Base-by-base conservation (phyloP, 2,113 vertebrate species). In the Zingel zingel region DNA sequence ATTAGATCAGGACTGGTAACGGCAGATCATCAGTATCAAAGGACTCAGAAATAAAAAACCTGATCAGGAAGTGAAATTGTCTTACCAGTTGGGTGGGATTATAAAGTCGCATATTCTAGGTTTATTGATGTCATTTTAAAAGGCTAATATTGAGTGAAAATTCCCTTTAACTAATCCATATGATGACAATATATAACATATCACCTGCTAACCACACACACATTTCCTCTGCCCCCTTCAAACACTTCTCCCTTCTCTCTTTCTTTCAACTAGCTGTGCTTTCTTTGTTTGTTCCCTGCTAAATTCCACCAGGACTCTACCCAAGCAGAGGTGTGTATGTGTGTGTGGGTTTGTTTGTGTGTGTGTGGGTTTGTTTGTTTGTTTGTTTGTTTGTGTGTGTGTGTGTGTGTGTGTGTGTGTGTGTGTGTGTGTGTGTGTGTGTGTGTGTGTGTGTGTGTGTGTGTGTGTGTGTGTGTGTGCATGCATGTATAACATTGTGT, bases 251-350 rank as follows among this genome's bases (percentile, higher is more conserved):
- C 2, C 65, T 70, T 14, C 13, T 57, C 39, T 27, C 58, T 51
- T 18, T 51, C n/a, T 18, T 25, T 36, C 72, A 25, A 58, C 54
- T 2, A 5, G 11, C 70, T 39, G 48, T 50, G 58, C 15, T 21
- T 1, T 62, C 30, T 75, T 71, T 67, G 8, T 70, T 72, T 64
- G n/a, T 39, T 64, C 74, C 57, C 68, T 39, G 67, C 53, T 62
- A 54, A 72, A 83, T 73, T 73, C 84, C 77, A 62, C 66, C 51
- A 67, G 77, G 78, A 81, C 66, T 45, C 21, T 16, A 59, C 59
- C 14, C 25, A 50, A 39, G 27, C 50, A 67, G 45, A 61, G 45
- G 21, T 63, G 61, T 73, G 63, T 63, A 0, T 62, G 51, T 57
- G 69, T 73, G 57, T 59, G 75, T 50, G 21, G 13, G 47, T 33